Evolutionary conservation across 2,888 invertebrate genomes (phyloP).

Genomic region (Amiota communis): DNA sequence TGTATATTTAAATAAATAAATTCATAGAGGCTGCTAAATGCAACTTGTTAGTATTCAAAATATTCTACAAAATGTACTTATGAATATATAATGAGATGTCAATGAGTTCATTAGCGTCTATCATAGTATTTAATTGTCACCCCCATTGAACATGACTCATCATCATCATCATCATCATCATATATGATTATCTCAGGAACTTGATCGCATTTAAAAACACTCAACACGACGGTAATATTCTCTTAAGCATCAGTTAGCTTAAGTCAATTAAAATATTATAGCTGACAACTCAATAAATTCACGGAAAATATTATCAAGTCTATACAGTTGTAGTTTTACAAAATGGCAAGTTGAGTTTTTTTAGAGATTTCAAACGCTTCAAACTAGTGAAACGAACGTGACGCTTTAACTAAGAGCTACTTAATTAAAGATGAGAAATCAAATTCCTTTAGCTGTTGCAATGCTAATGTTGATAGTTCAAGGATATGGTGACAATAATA

Average conservation of each 20-base stretch:
- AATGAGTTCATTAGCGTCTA: too few relatives aligned
- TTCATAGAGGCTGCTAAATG: too few relatives aligned
- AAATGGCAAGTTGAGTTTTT: conserved; percentile 48
- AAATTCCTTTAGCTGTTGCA: too few relatives aligned
- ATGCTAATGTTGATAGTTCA: neutral
- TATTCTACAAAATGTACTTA: too few relatives aligned
- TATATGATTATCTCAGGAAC: too few relatives aligned
- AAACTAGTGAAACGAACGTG: conserved; percentile 39
- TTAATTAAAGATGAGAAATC: too few relatives aligned
- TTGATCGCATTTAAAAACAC: neutral
- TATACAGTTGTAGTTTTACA: conserved; percentile 28
- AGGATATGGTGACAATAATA: conserved; percentile 20
- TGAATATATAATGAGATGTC: too few relatives aligned
- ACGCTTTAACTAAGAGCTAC: conserved; percentile 40
- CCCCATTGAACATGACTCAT: too few relatives aligned
- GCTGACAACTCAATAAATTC: conserved; percentile 48
- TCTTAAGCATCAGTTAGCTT: conserved; percentile 35
- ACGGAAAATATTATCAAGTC: conserved; percentile 42
- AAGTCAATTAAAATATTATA: conserved; percentile 47
- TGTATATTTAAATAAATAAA: too few relatives aligned
- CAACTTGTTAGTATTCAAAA: too few relatives aligned
- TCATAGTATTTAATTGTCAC: too few relatives aligned
- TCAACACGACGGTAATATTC: conserved; percentile 2
- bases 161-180: too few relatives aligned
- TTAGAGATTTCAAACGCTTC: conserved; percentile 49